Evolutionary conservation across 35 echinoderm and acorn worm genomes (phyloP), one percentile per base, ranked within the genome.

Genomic region (Lytechinus variegatus): DNA sequence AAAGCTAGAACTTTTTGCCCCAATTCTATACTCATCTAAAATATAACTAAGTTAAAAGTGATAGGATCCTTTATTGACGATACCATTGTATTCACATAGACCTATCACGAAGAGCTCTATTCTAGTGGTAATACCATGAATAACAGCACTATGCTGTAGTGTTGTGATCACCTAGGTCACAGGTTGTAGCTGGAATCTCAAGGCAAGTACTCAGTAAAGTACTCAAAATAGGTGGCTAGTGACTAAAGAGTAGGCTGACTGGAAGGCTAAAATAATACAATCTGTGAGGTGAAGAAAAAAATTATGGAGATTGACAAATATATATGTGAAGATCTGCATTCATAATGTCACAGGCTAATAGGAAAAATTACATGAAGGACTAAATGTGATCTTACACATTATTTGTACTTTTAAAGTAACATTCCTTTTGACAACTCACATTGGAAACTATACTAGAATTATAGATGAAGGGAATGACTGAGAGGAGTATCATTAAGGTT

Each of bases 151-250:
- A 79, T 79, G 66, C 66, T 79, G 66, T 79, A 44, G 66, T 24
- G 66, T 79, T 79, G 66, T 79, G 66, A 79, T 79, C 66, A n/a
- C 66, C 66, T 79, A 79, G 66, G 66, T 79, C 66, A 79, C 66
- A 79, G n/a, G 66, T 5, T 79, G 66, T 79, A 79, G 66, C 66
- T 16, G 19, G n/a, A 24, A 8, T 24, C 66, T 79, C 19, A 79
- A 79, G 66, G 21, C 19, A 16, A 71, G 61, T 71, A 71, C 61
- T 71, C 61, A 71, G 11, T 21, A 71, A 6, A 79, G 66, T 79
- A 79, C 66, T 79, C 66, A 79, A 79, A 79, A 79, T 24, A 79
- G 66, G n/a, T 79, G 66, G 66, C 66, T 79, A 79, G 16, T 79
- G 66, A 24, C 66, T 79, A 79, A 79, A 24, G 8, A 24, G 66